Evolutionary conservation across 2,797 vertebrate genomes (phyloP).

Genomic region (Paedocypris micromegethes): DNA sequence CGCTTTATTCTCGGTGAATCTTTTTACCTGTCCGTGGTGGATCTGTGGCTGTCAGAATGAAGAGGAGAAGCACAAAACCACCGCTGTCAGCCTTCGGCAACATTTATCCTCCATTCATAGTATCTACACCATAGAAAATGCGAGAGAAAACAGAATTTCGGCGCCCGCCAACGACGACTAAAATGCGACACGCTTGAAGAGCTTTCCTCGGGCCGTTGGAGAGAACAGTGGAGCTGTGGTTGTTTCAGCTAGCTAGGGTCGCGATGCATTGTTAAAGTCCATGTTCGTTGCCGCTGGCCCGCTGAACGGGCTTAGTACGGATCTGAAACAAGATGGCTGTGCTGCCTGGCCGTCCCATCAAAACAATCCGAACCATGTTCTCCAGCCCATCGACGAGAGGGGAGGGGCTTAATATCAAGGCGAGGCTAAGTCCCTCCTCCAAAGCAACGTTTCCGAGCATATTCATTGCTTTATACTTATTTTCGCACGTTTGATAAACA

Average conservation of each 20-base stretch:
- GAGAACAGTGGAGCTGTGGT: background rate
- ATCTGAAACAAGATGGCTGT: conserved; percentile 74
- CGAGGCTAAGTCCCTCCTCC: no score
- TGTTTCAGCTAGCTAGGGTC: background rate
- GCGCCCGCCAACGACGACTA: conserved; percentile 1
- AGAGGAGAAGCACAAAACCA: conserved; percentile 82
- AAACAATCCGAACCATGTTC: conserved; percentile 67
- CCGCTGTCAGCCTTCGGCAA: conserved; percentile 93
- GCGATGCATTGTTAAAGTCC: conserved; percentile 1
- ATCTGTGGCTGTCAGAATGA: conserved; percentile 85
- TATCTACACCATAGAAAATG: conserved; percentile 74
- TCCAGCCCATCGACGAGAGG: conserved; percentile 50
- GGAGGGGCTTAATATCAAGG: conserved; percentile 14
- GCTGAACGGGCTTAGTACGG: conserved; percentile 46
- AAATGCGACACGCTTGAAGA: background rate
- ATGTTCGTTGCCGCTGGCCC: conserved; percentile 13
- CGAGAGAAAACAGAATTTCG: conserved; percentile 26
- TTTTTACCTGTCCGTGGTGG: conserved; percentile 87
- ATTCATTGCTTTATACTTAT: no score
- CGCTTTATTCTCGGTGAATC: conserved; percentile 1
- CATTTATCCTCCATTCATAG: conserved; percentile 99
- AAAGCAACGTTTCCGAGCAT: no score
- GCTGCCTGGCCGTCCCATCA: conserved; percentile 58
- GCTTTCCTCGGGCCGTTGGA: background rate
- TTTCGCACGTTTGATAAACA: no score